Conservation (phyloP, 2,888 invertebrate species). For the Poecilus cupreus region DNA sequence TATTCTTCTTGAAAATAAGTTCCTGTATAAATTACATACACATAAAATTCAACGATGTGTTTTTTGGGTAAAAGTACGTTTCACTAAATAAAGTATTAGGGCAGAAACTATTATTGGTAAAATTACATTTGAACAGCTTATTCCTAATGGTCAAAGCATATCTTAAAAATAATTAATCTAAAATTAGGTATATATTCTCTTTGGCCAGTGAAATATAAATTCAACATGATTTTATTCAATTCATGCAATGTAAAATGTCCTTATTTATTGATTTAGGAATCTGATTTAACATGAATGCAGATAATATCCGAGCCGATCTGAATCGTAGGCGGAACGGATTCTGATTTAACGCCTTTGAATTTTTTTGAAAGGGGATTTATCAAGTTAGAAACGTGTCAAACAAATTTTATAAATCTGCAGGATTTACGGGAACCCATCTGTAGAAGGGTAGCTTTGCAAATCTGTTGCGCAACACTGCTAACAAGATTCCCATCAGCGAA, state of each 20-base stretch:
- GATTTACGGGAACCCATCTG: conserved; percentile 31
- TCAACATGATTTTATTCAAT: not conserved
- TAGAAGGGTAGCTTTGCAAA: conserved; percentile 1
- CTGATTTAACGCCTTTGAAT: conserved; percentile 42
- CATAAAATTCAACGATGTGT: too few species aligned
- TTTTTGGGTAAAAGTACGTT: too few species aligned
- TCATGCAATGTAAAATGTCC: not conserved
- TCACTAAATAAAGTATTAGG: too few species aligned
- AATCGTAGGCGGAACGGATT: conserved; percentile 25
- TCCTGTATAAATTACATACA: too few species aligned
- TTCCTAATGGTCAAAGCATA: too few species aligned
- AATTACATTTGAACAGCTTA: too few species aligned
- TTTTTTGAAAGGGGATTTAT: conserved; percentile 41
- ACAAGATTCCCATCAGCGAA: conserved; percentile 4
- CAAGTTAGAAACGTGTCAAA: conserved; percentile 43
- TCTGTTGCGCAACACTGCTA: conserved; percentile 12
- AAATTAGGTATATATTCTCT: too few species aligned
- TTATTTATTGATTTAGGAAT: conserved; percentile 16
- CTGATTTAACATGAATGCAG: conserved; percentile 20
- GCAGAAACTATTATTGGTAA: too few species aligned
- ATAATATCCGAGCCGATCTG: conserved; percentile 15
- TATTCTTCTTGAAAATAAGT: too few species aligned
- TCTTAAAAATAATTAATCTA: too few species aligned
- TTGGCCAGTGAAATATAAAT: too few species aligned
- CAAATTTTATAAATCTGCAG: conserved; percentile 35